These are phyloP conservation scores for Aptenodytes forsteri DNA, from an alignment of 2,113 vertebrate species.

Conservation along the genomic window DNA sequence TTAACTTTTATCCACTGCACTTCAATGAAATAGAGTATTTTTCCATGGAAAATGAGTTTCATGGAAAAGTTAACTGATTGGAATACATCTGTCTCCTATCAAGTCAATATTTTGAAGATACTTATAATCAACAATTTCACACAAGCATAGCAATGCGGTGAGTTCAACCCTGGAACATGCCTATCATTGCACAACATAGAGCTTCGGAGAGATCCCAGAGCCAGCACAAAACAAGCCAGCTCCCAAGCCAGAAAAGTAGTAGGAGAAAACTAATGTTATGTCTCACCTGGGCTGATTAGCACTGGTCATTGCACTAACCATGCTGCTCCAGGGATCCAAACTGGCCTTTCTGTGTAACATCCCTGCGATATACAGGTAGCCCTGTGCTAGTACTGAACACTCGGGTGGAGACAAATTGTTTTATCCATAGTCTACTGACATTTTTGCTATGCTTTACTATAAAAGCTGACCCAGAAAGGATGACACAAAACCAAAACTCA, in stretches of 20 bases:
- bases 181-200: neutral
- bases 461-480: neutral
- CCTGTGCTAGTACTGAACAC: neutral
- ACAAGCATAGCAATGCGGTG: neutral
- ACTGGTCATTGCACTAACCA: accelerated
- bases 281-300: neutral
- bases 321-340: neutral
- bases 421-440: neutral
- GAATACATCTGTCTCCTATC: neutral
- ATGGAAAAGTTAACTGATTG: neutral
- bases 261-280: neutral
- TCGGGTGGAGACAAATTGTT: neutral
- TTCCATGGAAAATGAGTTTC: neutral
- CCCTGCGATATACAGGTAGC: neutral
- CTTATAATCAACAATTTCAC: neutral
- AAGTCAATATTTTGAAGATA: neutral
- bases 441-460: neutral
- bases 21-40: neutral
- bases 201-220: neutral
- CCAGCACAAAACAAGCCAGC: neutral
- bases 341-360: accelerated
- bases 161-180: neutral
- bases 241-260: neutral
- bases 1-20: neutral
- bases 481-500: neutral